phyloP scores from a whole-genome alignment of 2,113 vertebrate genomes.

The Candoia aspera region DNA sequence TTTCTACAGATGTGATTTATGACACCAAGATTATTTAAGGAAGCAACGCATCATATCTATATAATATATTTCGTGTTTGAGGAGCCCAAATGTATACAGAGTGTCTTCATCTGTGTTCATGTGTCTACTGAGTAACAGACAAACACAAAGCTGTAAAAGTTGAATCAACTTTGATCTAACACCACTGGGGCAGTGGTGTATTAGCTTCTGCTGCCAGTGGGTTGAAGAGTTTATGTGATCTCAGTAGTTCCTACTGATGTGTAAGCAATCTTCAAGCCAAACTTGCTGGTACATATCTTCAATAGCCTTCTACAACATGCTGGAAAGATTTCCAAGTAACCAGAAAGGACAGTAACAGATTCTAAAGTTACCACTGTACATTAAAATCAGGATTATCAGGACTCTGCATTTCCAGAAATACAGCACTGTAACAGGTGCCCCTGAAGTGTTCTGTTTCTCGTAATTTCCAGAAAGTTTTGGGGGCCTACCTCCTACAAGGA shows the following conservation, averaged over 20 bases:
- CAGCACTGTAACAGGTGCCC: neutral
- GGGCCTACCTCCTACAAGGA: neutral
- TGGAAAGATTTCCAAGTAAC: constrained; percentile 62
- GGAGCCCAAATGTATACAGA: neutral
- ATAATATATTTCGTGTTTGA: neutral
- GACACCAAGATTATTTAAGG: neutral
- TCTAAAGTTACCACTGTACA: constrained; percentile 19
- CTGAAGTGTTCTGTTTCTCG: neutral
- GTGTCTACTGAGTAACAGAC: neutral
- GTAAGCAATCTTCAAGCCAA: constrained; percentile 63
- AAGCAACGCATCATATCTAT: neutral
- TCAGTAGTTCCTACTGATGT: constrained; percentile 57
- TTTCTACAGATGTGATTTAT: neutral
- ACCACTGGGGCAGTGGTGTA: neutral
- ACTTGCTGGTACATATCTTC: constrained; percentile 45
- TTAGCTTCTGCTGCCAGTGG: constrained; percentile 10
- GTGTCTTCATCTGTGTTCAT: neutral
- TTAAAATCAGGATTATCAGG: neutral
- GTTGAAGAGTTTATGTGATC: constrained; percentile 61
- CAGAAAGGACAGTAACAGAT: constrained; percentile 48
- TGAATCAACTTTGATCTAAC: neutral
- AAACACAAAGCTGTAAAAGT: neutral
- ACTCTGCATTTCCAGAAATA: neutral
- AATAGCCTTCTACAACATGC: constrained; percentile 20
- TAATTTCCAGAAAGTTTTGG: neutral